Evolutionary conservation across 92 coral and sea anemone species (phyloP).

Genomic region (Meandrina meandrites): DNA sequence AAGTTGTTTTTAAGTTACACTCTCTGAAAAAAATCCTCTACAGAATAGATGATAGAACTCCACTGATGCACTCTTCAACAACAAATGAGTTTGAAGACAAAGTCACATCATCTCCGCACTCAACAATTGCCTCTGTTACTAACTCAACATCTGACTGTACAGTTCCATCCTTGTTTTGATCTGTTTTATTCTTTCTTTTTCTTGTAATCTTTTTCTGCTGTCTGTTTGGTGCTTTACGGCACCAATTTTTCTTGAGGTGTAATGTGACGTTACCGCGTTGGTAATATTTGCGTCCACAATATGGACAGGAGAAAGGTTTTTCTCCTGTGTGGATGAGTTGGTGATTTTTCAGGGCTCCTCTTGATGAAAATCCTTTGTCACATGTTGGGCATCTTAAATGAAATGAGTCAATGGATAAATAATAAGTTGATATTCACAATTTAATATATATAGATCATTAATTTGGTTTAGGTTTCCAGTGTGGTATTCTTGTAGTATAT

Average conservation of each 20-base stretch:
- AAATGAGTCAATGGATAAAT: background rate
- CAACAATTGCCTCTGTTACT: background rate
- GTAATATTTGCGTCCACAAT: background rate
- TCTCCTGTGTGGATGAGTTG: slow-evolving; percentile 2
- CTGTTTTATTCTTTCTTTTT: background rate
- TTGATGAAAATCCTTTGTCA: background rate
- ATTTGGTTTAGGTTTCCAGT: too few relatives aligned
- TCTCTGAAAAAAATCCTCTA: too few relatives aligned
- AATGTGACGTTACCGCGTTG: background rate
- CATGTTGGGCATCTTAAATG: background rate
- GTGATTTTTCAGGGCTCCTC: background rate
- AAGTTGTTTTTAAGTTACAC: too few relatives aligned
- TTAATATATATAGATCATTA: too few relatives aligned
- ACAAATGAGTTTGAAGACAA: background rate
- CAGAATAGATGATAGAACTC: too few relatives aligned
- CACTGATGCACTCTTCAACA: background rate
- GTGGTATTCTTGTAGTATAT: too few relatives aligned
- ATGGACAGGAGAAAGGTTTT: background rate
- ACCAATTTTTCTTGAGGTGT: background rate
- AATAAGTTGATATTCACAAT: too few relatives aligned
- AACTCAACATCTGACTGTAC: background rate
- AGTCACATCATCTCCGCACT: background rate
- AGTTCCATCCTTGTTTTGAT: background rate
- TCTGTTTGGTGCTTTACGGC: slow-evolving; percentile 5
- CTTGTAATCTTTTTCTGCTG: background rate